Conservation (phyloP, 2,797 vertebrate species). For the Coranthus polyacanthus region DNA sequence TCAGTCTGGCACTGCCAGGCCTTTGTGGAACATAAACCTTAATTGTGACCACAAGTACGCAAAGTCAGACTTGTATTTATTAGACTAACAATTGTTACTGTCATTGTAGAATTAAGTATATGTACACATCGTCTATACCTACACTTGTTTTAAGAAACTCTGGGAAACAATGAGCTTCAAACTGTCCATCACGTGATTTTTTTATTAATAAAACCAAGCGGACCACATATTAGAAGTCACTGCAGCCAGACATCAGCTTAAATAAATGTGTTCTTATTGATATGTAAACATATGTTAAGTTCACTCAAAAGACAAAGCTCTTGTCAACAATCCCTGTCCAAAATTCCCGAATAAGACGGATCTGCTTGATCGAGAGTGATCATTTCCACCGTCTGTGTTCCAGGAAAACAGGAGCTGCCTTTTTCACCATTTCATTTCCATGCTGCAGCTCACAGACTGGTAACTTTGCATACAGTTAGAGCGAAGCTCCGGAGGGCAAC, state of each 20-base stretch:
- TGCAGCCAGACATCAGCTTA: background rate
- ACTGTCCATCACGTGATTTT: no score
- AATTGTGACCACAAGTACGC: background rate
- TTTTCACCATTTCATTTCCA: constrained; percentile 57
- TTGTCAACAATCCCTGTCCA: no score
- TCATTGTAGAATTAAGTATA: background rate
- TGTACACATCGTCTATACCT: no score
- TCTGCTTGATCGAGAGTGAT: background rate
- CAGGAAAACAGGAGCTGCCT: constrained; percentile 35
- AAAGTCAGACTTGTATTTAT: background rate
- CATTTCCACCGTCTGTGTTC: background rate
- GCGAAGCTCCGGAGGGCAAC: constrained; percentile 50
- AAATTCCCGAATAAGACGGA: no score
- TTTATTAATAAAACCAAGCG: background rate
- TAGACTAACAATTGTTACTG: background rate
- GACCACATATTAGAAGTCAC: background rate
- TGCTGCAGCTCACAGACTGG: constrained; percentile 56
- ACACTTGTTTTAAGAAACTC: no score
- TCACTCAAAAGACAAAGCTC: no score
- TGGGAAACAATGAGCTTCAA: no score
- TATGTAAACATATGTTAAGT: no score
- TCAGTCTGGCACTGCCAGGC: background rate
- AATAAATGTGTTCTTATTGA: background rate
- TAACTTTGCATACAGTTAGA: constrained; percentile 81
- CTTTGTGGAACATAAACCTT: background rate